A percentile compares a stretch with the other conserved stretches of the same genome.
These are phyloP conservation scores for Crematogaster levior DNA, from an alignment of 2,888 invertebrate species.

Conservation along the genomic window DNA sequence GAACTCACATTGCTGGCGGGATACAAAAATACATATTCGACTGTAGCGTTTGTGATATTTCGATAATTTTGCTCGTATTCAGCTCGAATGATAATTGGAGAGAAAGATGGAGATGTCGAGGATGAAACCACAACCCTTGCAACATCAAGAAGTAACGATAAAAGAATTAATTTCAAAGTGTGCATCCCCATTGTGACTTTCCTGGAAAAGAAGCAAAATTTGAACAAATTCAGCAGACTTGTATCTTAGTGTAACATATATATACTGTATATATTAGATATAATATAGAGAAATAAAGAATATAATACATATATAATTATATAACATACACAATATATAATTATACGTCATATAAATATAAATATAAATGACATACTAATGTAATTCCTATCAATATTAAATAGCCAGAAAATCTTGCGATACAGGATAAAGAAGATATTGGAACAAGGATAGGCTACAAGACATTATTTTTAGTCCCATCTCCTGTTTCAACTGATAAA, in stretches of 20 bases:
- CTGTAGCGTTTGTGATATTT: slow-evolving; percentile 73
- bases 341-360: no score
- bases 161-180: background rate
- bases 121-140: background rate
- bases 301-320: no score
- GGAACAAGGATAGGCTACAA: background rate
- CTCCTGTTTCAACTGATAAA: background rate
- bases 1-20: slow-evolving; percentile 77
- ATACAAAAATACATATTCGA: slow-evolving; percentile 83
- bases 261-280: background rate
- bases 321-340: no score
- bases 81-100: slow-evolving; percentile 78
- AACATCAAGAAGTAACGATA: background rate
- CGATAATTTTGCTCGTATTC: slow-evolving; percentile 74
- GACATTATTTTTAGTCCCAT: background rate
- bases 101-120: slow-evolving; percentile 66
- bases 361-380: no score
- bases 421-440: background rate
- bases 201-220: background rate
- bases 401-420: background rate
- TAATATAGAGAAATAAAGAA: no score
- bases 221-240: background rate
- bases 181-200: slow-evolving; percentile 18
- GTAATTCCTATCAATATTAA: background rate
- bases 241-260: background rate